These are phyloP conservation scores for Doris montereyensis DNA, from an alignment of 2,888 invertebrate species.

Conservation along the genomic window DNA sequence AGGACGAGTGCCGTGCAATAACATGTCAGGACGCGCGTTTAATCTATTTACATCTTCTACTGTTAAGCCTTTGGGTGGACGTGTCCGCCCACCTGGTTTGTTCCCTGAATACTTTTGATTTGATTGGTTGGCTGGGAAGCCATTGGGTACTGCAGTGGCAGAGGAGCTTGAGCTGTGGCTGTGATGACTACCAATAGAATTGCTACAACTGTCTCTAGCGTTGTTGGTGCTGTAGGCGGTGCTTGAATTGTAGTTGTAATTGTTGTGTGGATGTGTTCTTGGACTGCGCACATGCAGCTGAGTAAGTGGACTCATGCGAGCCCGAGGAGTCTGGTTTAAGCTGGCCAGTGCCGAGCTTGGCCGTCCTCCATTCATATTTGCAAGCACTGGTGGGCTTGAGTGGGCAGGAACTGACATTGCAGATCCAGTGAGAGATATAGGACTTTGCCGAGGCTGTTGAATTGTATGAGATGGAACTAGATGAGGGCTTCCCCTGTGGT, in stretches of 20 bases:
- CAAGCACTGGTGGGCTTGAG: slow-evolving; percentile 48
- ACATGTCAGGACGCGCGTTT: slow-evolving; percentile 89
- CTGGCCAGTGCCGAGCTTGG: slow-evolving; percentile 55
- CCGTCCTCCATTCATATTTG: slow-evolving; percentile 54
- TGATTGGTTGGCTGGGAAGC: not conserved
- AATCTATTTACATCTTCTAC: slow-evolving; percentile 94
- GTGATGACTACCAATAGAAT: slow-evolving; percentile 64
- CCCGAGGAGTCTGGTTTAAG: slow-evolving; percentile 43
- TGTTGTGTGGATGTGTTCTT: slow-evolving; percentile 16
- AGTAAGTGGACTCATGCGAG: slow-evolving; percentile 57
- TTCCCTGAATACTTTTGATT: slow-evolving; percentile 10
- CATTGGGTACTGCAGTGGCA: slow-evolving; percentile 39
- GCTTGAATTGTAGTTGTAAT: slow-evolving; percentile 36
- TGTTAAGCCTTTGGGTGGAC: slow-evolving; percentile 82
- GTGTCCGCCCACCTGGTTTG: slow-evolving; percentile 8
- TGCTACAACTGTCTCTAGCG: slow-evolving; percentile 53
- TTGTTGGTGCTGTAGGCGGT: slow-evolving; percentile 18
- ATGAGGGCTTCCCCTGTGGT: slow-evolving; percentile 43
- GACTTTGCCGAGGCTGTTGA: slow-evolving; percentile 40
- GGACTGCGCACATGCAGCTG: slow-evolving; percentile 56
- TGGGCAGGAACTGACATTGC: slow-evolving; percentile 50
- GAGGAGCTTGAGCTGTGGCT: slow-evolving; percentile 62
- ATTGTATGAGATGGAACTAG: not conserved
- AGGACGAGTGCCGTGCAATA: slow-evolving; percentile 93
- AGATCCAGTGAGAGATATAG: slow-evolving; percentile 46